phyloP scores from a whole-genome alignment of 2,888 invertebrate genomes.

The Yponomeuta malinellus region DNA sequence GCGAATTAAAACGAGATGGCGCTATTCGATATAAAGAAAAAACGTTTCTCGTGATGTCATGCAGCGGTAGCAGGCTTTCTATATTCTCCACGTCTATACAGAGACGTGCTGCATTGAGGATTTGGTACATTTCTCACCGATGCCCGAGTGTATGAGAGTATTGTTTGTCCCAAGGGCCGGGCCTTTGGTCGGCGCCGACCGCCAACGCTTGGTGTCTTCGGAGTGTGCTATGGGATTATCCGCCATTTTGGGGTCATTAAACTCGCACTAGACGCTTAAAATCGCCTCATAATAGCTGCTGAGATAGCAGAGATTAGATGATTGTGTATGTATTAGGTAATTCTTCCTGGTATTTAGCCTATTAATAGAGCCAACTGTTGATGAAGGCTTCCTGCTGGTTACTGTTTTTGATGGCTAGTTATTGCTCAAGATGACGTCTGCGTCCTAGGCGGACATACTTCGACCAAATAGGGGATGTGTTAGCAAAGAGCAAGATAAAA shows the following conservation, averaged over 20 bases:
- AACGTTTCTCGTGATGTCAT: not conserved
- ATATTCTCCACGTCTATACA: not conserved
- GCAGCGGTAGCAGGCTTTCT: not conserved
- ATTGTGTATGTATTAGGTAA: too few relatives aligned
- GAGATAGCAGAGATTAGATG: not conserved
- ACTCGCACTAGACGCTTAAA: not conserved
- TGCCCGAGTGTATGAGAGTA: not conserved
- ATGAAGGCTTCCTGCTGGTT: too few relatives aligned
- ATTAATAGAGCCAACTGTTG: too few relatives aligned
- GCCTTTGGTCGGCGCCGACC: not conserved
- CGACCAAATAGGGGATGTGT: too few relatives aligned
- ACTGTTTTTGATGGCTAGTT: too few relatives aligned
- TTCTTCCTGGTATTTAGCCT: too few relatives aligned
- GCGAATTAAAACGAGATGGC: too few relatives aligned
- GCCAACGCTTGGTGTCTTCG: not conserved
- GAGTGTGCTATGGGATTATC: not conserved
- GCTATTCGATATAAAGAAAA: not conserved
- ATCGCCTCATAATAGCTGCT: not conserved
- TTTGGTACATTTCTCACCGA: slow-evolving; percentile 5
- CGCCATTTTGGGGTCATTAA: not conserved
- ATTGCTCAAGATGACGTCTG: too few relatives aligned
- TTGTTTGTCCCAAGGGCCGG: not conserved
- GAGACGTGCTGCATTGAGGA: slow-evolving; percentile 4
- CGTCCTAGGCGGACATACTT: too few relatives aligned
- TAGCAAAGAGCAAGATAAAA: too few relatives aligned